Evolutionary conservation across 23 tunicate genomes (phyloP).

Genomic region (Ciona savignyi): DNA sequence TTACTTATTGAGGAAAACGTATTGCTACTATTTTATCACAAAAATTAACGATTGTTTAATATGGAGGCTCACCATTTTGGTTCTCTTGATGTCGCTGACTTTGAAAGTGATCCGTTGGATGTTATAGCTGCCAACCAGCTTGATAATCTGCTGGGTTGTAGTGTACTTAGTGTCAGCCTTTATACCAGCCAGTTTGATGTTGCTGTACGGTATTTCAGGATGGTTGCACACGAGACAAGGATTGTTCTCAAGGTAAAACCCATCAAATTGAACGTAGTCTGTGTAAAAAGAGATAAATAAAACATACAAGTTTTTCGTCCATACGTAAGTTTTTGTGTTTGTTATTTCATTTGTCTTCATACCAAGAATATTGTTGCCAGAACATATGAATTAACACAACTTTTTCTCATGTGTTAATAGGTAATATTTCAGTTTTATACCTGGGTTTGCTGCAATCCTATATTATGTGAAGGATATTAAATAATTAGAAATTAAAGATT

Average conservation of each 20-base stretch:
- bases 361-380: too few relatives aligned
- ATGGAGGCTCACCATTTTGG: conserved; percentile 86
- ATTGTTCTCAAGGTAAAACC: conserved; percentile 84
- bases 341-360: too few relatives aligned
- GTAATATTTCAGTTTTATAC: too few relatives aligned
- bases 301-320: not conserved
- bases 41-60: too few relatives aligned
- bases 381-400: too few relatives aligned
- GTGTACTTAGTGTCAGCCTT: conserved; percentile 79
- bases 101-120: conserved; percentile 72
- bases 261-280: conserved; percentile 89
- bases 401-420: too few relatives aligned
- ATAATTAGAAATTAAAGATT: not conserved
- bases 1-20: too few relatives aligned
- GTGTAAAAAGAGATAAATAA: conserved; percentile 1
- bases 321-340: not conserved
- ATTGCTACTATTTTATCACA: too few relatives aligned
- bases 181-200: conserved; percentile 57
- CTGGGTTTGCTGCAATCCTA: too few relatives aligned
- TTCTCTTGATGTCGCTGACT: conserved; percentile 76
- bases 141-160: conserved; percentile 78
- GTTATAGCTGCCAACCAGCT: conserved; percentile 69
- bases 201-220: conserved; percentile 51
- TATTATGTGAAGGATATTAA: too few relatives aligned
- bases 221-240: conserved; percentile 95